These are phyloP conservation scores for Taxidea taxus DNA, from an alignment of 2,113 vertebrate genomes.

Conservation along the genomic window DNA sequence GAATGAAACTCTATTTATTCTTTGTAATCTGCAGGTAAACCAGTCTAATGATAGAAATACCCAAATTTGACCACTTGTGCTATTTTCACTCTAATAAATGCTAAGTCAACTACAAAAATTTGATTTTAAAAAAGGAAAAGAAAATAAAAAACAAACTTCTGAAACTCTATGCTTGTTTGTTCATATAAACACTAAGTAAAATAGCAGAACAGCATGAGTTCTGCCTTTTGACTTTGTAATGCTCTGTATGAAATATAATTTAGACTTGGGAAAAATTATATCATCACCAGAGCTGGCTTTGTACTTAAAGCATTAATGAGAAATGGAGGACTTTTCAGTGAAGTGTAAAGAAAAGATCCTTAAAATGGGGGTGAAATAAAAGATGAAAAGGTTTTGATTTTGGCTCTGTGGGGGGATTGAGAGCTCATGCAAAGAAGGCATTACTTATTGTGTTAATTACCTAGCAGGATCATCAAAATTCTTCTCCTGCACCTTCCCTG, in stretches of 20 bases:
- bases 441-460: conserved; percentile 39
- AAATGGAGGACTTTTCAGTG: conserved; percentile 49
- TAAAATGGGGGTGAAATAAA: neutral
- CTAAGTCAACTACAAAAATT: neutral
- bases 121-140: neutral
- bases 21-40: conserved; percentile 5
- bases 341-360: conserved; percentile 56
- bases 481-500: neutral
- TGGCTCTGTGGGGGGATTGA: neutral
- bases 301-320: conserved; percentile 55
- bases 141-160: neutral
- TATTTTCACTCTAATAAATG: neutral
- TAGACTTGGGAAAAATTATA: conserved; percentile 47
- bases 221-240: conserved; percentile 43
- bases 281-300: conserved; percentile 49
- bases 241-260: conserved; percentile 56
- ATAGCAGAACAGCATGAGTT: neutral
- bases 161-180: neutral
- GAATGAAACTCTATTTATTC: neutral
- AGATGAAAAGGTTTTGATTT: conserved; percentile 50
- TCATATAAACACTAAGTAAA: conserved; percentile 47
- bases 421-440: neutral
- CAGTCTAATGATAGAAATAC: neutral
- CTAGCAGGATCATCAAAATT: neutral
- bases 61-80: neutral